These are phyloP conservation scores for Druon quercuslanigerum DNA, from an alignment of 1,140 invertebrate genomes.

Conservation along the genomic window DNA sequence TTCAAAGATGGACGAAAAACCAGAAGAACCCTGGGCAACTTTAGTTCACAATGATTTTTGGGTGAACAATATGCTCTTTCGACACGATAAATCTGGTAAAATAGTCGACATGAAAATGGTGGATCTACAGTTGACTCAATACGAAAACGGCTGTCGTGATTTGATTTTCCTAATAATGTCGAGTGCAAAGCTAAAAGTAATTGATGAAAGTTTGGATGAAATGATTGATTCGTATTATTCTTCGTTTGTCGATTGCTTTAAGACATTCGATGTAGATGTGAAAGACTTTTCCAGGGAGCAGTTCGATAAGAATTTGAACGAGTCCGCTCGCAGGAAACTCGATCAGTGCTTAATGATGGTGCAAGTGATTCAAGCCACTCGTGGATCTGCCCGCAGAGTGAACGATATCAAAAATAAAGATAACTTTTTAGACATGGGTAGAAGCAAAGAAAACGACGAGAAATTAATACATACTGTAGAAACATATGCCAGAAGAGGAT, in stretches of 20 bases:
- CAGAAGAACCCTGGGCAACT: conserved; percentile 72
- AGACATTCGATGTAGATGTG: conserved; percentile 55
- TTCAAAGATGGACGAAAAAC: conserved; percentile 34
- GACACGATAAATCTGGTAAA: conserved; percentile 65
- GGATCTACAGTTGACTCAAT: conserved; percentile 79
- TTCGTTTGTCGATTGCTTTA: conserved; percentile 71
- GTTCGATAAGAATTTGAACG: conserved; percentile 60
- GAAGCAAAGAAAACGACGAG: conserved; percentile 60
- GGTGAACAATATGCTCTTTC: conserved; percentile 81
- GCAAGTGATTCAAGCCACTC: conserved; percentile 69
- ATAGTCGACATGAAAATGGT: conserved; percentile 78
- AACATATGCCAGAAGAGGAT: conserved; percentile 60
- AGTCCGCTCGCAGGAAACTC: conserved; percentile 62
- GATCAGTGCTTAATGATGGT: conserved; percentile 71
- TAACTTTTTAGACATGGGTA: conserved; percentile 56
- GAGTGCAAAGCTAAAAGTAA: conserved; percentile 73
- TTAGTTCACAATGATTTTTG: conserved; percentile 80
- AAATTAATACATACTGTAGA: conserved; percentile 63
- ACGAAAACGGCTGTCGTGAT: conserved; percentile 77
- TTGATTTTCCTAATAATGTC: conserved; percentile 80
- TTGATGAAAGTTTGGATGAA: conserved; percentile 75
- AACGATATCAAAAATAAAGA: conserved; percentile 56
- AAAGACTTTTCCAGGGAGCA: conserved; percentile 56
- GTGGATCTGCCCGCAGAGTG: conserved; percentile 56
- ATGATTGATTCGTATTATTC: conserved; percentile 77